phyloP scores from a whole-genome alignment of 2,113 vertebrate species.

The Emydocephalus ijimae region DNA sequence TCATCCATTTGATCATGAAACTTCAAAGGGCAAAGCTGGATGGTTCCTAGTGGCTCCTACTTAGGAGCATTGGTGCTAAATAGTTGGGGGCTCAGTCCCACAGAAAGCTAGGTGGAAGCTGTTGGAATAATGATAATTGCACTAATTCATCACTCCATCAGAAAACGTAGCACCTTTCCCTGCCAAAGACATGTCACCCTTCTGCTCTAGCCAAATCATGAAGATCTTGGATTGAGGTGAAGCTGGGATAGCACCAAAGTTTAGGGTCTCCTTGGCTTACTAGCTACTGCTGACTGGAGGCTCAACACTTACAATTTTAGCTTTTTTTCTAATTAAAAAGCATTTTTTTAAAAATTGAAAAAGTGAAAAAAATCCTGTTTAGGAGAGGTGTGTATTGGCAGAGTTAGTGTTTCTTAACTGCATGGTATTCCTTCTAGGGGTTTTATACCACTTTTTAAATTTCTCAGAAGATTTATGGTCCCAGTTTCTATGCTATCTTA shows the following conservation, averaged over 20 bases:
- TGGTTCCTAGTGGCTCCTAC: not conserved
- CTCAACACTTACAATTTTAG: conserved; percentile 56
- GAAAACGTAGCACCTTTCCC: conserved; percentile 20
- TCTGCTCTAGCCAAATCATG: not conserved
- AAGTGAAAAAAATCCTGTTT: conserved; percentile 48
- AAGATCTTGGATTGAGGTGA: not conserved
- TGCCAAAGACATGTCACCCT: conserved; percentile 7
- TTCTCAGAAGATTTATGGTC: conserved; percentile 64
- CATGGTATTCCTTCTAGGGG: conserved; percentile 60
- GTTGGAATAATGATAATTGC: conserved; percentile 13
- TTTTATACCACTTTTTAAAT: conserved; percentile 70
- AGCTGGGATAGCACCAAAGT: not conserved
- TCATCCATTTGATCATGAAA: conserved; percentile 26
- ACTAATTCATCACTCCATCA: conserved; percentile 18
- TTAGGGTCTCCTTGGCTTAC: conserved; percentile 37
- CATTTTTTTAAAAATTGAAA: conserved; percentile 56
- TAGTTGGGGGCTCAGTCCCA: not conserved
- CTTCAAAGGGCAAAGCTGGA: conserved; percentile 24
- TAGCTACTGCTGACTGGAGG: conserved; percentile 52
- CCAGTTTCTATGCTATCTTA: conserved; percentile 59
- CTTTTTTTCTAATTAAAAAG: conserved; percentile 61
- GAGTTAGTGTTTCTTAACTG: conserved; percentile 66
- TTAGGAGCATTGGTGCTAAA: not conserved
- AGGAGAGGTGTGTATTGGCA: conserved; percentile 58
- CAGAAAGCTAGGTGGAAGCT: not conserved